A percentile compares a stretch with the other conserved stretches of the same genome.
phyloP scores from a whole-genome alignment of 2,113 vertebrate genomes.

The Corydoras maculifer region DNA sequence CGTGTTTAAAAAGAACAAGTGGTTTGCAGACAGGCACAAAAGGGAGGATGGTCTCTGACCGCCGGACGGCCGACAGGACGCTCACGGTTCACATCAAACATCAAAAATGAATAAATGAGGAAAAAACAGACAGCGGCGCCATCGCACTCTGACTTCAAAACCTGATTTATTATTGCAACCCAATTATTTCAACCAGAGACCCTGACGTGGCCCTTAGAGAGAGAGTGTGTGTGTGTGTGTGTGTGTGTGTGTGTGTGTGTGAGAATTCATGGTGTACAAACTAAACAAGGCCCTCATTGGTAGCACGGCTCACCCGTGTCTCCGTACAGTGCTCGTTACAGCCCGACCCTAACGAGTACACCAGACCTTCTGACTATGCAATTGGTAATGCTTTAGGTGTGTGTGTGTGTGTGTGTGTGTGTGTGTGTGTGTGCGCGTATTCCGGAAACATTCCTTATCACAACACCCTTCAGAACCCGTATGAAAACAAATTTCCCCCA shows the following conservation, averaged over 20 bases:
- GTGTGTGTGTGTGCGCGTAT: conserved; percentile 17
- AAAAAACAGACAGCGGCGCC: conserved; percentile 10
- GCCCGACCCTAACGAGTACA: conserved; percentile 27
- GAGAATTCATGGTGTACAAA: conserved; percentile 55
- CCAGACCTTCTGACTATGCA: not conserved
- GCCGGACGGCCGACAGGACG: conserved; percentile 8
- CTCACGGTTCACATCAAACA: not conserved
- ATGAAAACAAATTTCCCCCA: conserved; percentile 14
- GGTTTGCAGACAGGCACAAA: not conserved
- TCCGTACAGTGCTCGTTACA: conserved; percentile 43
- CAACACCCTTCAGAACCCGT: conserved; percentile 20
- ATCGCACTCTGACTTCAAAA: conserved; percentile 52
- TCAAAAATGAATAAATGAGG: conserved; percentile 25
- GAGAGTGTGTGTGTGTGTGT: conserved; percentile 40
- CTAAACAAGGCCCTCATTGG: conserved; percentile 40
- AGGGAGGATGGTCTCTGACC: not conserved
- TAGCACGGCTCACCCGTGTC: conserved; percentile 50
- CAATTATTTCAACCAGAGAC: conserved; percentile 66
- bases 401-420: conserved; percentile 16
- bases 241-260: conserved; percentile 52
- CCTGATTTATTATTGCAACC: conserved; percentile 53
- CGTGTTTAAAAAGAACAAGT: not conserved
- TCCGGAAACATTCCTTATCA: conserved; percentile 25
- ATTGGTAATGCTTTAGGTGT: not conserved
- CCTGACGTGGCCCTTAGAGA: conserved; percentile 63